These are phyloP conservation scores for Micromys minutus DNA, from an alignment of 2,113 vertebrate species.

Conservation along the genomic window DNA sequence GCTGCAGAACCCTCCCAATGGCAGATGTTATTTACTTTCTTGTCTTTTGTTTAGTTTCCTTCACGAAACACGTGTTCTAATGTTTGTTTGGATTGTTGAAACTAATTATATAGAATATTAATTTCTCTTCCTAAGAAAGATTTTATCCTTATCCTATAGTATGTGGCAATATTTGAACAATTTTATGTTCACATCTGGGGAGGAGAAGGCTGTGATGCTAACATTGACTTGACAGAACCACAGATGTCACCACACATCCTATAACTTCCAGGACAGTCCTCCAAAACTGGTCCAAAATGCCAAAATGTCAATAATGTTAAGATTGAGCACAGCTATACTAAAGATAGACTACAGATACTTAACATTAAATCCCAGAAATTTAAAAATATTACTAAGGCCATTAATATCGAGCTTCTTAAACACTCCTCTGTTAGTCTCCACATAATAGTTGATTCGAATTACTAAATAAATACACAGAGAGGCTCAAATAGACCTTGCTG, in stretches of 20 bases:
- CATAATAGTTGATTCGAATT: conserved; percentile 36
- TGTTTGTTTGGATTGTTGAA: neutral
- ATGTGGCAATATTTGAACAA: neutral
- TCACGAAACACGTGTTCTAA: neutral
- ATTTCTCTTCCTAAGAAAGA: neutral
- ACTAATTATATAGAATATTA: neutral
- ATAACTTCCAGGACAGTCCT: neutral
- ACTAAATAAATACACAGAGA: neutral
- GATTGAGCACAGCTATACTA: neutral
- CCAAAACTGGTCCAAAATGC: neutral
- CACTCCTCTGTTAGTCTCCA: neutral
- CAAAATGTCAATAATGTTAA: neutral
- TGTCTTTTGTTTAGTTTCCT: conserved; percentile 2
- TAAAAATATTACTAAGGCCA: neutral
- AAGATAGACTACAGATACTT: neutral
- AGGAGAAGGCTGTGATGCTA: neutral
- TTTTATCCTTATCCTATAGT: neutral
- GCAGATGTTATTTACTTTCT: neutral
- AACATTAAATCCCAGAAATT: neutral
- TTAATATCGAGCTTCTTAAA: conserved; percentile 10
- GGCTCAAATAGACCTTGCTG: neutral
- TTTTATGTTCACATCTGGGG: neutral
- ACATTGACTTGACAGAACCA: neutral
- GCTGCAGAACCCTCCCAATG: neutral
- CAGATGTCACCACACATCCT: neutral